Base-by-base conservation (phyloP, 1,140 invertebrate species). In the Gonioctena quinquepunctata region DNA sequence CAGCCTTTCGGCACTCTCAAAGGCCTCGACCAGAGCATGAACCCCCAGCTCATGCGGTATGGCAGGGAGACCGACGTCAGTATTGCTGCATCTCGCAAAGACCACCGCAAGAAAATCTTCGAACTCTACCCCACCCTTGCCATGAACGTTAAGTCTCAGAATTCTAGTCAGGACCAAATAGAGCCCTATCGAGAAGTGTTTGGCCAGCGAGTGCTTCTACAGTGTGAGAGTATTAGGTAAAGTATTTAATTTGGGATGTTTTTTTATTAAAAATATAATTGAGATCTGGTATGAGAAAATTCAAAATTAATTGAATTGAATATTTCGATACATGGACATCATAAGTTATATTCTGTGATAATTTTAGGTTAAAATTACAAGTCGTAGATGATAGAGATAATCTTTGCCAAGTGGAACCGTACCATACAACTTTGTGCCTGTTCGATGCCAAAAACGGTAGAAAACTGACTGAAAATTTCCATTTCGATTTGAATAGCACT, bases 391-490 rank as follows among this genome's bases (percentile, higher is more conserved):
- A 94, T 60, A 92, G 90, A 71, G 91, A 93, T 66, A 85, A 91
- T 73, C 78, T 92, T 18, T 91, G 90, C 77, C 95, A 96, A 87
- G 93, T 97, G 26, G 96, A 98, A 79, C 96, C 96, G 1, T 98
- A 98, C 83, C 93, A 94, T 76, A 92, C 95, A 3, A 90, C 91
- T 7, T 85, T 98, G 52, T 90, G 93, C 56, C 81, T 98, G 3
- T 98, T 93, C 82, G 96, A 98, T 87, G 91, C 92, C 1, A 90
- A 91, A 79, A 89, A 90, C 71, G 93, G 92, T 11, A 89, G 90
- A 76, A 97, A 97, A 85, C 85, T 98, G 19, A 94, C 94, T 0
- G 96, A 98, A 83, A 96, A 96, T 83, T 98, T 97, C 84, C 91
- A 96, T 82, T 95, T 96, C 81, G 93, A 97, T 83, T 85, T 96